Conservation (phyloP, 2,888 invertebrate genomes). For the Myathropa florea region DNA sequence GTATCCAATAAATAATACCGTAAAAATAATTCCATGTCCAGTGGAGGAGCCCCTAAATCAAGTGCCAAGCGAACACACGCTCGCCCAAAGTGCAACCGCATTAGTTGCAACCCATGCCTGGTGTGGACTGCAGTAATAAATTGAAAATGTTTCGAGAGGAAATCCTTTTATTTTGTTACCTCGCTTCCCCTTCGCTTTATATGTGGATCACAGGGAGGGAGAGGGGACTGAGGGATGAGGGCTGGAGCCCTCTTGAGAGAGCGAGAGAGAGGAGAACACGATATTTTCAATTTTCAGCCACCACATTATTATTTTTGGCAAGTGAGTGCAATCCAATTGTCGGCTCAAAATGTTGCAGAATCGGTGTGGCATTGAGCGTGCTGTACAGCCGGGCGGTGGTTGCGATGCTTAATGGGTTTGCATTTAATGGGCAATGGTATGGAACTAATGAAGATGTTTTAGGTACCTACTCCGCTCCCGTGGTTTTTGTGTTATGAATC, state of each 20-base stretch:
- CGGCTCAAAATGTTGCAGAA: constrained; percentile 28
- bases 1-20: constrained; percentile 4
- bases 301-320: constrained; percentile 65
- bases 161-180: constrained; percentile 7
- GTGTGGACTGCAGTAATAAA: constrained; percentile 63
- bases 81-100: constrained; percentile 52
- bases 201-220: neutral
- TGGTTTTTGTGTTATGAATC: constrained; percentile 28
- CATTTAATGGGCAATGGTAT: constrained; percentile 49
- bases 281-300: constrained; percentile 54
- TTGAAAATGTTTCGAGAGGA: constrained; percentile 51
- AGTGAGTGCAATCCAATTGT: constrained; percentile 43
- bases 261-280: constrained; percentile 12
- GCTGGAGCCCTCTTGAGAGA: neutral
- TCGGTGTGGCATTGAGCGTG: neutral
- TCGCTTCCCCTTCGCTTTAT: neutral
- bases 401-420: constrained; percentile 44
- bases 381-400: neutral
- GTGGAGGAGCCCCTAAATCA: constrained; percentile 23
- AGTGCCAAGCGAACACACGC: constrained; percentile 17
- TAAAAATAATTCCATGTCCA: neutral
- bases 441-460: constrained; percentile 40
- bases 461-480: neutral
- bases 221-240: neutral
- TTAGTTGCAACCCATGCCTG: constrained; percentile 42